Percentiles rank a stretch among this genome's conserved stretches.
phyloP scores from a whole-genome alignment of 2,797 vertebrate genomes.

The Hemitrygon akajei region DNA sequence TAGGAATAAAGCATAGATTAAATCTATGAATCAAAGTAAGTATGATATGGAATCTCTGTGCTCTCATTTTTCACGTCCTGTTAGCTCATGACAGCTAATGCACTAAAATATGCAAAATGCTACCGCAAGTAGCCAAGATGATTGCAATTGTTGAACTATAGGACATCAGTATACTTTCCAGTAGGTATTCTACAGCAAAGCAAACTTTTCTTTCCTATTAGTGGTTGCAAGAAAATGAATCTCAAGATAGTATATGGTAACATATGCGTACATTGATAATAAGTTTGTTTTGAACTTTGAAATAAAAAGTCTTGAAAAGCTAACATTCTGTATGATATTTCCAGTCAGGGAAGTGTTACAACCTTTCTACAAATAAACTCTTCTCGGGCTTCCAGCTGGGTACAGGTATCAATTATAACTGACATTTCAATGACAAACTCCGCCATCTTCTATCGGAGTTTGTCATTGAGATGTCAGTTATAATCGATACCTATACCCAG shows the following conservation, averaged over 20 bases:
- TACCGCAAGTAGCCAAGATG: not conserved
- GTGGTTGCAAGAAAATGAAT: no score
- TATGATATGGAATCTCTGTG: not conserved
- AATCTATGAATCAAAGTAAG: conserved; percentile 2
- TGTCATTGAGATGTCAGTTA: no score
- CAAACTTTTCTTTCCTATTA: no score
- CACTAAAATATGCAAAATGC: not conserved
- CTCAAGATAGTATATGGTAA: no score
- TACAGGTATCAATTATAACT: no score
- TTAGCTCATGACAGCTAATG: not conserved
- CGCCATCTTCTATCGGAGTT: no score
- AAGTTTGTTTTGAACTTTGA: no score
- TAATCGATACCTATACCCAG: no score
- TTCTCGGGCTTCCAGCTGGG: no score
- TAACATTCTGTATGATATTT: not conserved
- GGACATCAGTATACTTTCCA: not conserved
- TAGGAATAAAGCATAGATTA: not conserved
- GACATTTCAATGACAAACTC: no score
- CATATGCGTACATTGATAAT: no score
- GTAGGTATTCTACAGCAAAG: not conserved
- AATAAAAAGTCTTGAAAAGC: not conserved
- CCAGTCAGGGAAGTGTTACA: not conserved
- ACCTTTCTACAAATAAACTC: no score
- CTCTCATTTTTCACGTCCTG: not conserved
- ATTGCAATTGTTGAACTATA: not conserved